These are phyloP conservation scores for Seriola quinqueradiata DNA, from an alignment of 2,113 vertebrate genomes.

Conservation along the genomic window DNA sequence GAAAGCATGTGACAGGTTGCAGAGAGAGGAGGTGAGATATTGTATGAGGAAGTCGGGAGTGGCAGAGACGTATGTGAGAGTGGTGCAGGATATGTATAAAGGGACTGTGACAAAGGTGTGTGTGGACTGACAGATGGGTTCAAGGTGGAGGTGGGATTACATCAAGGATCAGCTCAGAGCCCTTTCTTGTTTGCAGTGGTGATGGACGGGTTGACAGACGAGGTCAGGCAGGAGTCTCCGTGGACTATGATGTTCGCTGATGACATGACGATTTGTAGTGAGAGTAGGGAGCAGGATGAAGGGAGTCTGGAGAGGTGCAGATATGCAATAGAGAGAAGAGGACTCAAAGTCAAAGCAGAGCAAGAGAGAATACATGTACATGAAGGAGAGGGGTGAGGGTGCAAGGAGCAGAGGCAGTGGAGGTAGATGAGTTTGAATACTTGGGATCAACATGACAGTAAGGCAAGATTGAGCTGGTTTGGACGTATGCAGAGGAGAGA, in stretches of 20 bases:
- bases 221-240: not conserved
- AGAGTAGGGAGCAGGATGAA: not conserved
- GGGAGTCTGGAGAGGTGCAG: not conserved
- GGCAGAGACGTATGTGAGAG: too few species aligned
- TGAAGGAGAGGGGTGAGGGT: not conserved
- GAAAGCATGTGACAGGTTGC: not conserved
- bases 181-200: not conserved
- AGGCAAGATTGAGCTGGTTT: too few species aligned
- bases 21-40: not conserved
- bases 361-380: not conserved
- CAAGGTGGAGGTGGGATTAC: not conserved
- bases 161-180: not conserved
- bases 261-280: not conserved
- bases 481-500: too few species aligned
- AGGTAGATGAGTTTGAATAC: not conserved
- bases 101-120: not conserved
- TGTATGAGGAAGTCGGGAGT: not conserved
- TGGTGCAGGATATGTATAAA: not conserved
- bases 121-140: not conserved
- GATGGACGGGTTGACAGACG: not conserved
- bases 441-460: not conserved
- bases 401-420: not conserved
- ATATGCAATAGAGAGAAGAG: not conserved
- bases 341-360: not conserved
- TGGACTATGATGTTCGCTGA: constrained; percentile 3